These are phyloP conservation scores for Emmelina monodactyla DNA, from an alignment of 2,888 invertebrate genomes.

Conservation along the genomic window DNA sequence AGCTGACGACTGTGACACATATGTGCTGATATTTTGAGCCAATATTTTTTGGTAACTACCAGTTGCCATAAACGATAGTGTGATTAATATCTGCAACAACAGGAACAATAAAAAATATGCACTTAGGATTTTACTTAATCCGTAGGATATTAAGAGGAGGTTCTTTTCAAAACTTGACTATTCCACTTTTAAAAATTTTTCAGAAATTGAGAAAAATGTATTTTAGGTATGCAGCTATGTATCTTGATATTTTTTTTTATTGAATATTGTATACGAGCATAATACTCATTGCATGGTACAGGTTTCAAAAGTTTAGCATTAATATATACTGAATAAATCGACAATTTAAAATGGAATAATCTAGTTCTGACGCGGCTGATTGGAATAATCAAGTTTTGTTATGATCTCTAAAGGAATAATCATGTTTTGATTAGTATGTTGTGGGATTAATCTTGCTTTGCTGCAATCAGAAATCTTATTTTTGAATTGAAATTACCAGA, in stretches of 20 bases:
- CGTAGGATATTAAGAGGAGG: too few relatives aligned
- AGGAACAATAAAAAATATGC: too few relatives aligned
- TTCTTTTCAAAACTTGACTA: conserved; percentile 1
- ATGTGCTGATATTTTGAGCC: too few relatives aligned
- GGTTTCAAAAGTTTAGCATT: conserved; percentile 1
- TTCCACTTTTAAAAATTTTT: background rate
- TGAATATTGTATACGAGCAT: background rate
- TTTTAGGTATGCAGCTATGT: conserved; percentile 1
- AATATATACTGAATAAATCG: conserved; percentile 1
- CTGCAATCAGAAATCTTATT: conserved; percentile 1
- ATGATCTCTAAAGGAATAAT: conserved; percentile 1
- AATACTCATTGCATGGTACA: conserved; percentile 1
- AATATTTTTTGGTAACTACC: too few relatives aligned
- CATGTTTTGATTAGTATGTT: conserved; percentile 1
- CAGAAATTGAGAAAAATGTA: conserved; percentile 1
- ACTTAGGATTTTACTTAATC: too few relatives aligned
- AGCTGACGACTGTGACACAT: too few relatives aligned
- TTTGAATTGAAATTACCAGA: background rate
- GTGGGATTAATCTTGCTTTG: conserved; percentile 1
- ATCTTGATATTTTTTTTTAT: background rate
- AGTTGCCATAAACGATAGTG: too few relatives aligned
- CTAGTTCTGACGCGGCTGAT: conserved; percentile 1
- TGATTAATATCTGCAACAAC: too few relatives aligned
- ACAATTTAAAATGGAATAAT: conserved; percentile 1
- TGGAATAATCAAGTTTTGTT: conserved; percentile 1